Evolutionary conservation across 37 sponge, comb jelly and placozoan species (phyloP).

Genomic region (Geodia barretti): DNA sequence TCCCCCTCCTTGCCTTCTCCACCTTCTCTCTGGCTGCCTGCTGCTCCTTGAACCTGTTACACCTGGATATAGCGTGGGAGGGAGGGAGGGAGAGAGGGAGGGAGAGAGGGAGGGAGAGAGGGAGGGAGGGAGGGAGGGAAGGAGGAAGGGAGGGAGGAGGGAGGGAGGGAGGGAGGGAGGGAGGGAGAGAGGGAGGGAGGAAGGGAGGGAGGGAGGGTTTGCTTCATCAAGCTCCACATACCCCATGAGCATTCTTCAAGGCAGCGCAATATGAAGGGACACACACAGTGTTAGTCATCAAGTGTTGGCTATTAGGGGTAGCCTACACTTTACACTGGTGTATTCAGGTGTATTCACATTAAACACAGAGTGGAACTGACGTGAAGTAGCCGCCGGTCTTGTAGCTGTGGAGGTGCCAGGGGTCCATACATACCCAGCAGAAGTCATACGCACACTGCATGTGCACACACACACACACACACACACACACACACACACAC

Average conservation of each 20-base stretch:
- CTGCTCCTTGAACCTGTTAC: slow-evolving; percentile 63
- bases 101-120: slow-evolving; percentile 28
- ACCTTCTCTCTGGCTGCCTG: slow-evolving; percentile 28
- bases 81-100: slow-evolving; percentile 11
- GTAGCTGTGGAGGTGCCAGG: slow-evolving; percentile 63
- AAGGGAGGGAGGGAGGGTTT: neutral
- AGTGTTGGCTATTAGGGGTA: neutral
- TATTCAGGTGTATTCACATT: slow-evolving; percentile 13
- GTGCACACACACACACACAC: neutral
- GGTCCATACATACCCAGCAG: slow-evolving; percentile 84
- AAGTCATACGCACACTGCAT: slow-evolving; percentile 74
- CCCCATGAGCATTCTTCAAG: no score
- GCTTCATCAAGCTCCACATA: no score
- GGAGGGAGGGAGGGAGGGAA: slow-evolving; percentile 6
- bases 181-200: neutral
- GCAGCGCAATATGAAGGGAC: slow-evolving; percentile 5
- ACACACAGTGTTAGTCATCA: neutral
- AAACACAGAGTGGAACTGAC: slow-evolving; percentile 36
- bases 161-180: neutral
- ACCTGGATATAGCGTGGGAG: slow-evolving; percentile 18
- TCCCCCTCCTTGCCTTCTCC: slow-evolving; percentile 27
- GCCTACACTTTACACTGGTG: neutral
- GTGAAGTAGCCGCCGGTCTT: slow-evolving; percentile 81
- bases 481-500: neutral
- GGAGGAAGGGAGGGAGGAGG: neutral